Evolutionary conservation across 2,888 invertebrate species (phyloP), one percentile per base, ranked within the genome.

Genomic region (Folsomia candida): DNA sequence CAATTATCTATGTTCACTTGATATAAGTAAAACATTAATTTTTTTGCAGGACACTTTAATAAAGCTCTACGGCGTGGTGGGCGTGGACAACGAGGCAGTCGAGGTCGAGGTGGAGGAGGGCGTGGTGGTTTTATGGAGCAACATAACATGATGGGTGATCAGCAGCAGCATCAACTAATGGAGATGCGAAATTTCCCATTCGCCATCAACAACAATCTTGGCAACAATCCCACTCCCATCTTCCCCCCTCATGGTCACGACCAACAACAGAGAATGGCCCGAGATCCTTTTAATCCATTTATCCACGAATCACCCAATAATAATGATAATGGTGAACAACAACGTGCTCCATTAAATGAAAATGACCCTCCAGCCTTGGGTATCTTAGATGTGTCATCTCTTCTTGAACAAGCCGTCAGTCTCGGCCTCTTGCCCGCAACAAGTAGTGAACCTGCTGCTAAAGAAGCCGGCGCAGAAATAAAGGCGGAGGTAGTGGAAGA

Each of bases 231-330:
- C n/a, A n/a, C n/a, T n/a, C n/a, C n/a, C n/a, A n/a, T n/a, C n/a
- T n/a, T n/a, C n/a, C n/a, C n/a, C n/a, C n/a, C n/a, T n/a, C n/a
- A n/a, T n/a, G n/a, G n/a, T n/a, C n/a, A n/a, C n/a, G n/a, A n/a
- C n/a, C n/a, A n/a, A n/a, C n/a, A n/a, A n/a, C n/a, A n/a, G n/a
- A n/a, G n/a, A n/a, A n/a, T n/a, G n/a, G n/a, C n/a, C n/a, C n/a
- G n/a, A n/a, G n/a, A n/a, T n/a, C n/a, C n/a, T 51, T 28, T 57
- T 3, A 79, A 77, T 67, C 79, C 80, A 11, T 72, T 90, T 63
- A 90, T 90, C 81, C 86, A 89, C 0, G 89, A 88, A 75, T 86
- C 88, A 57, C 85, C 89, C 84, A 87, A n/a, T n/a, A 89, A 0
- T 24, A 68, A 60, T n/a, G 29, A 25, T 27, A 9, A 60, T 28